These are phyloP conservation scores for Noctua fimbriata DNA, from an alignment of 2,888 invertebrate species.

Conservation along the genomic window DNA sequence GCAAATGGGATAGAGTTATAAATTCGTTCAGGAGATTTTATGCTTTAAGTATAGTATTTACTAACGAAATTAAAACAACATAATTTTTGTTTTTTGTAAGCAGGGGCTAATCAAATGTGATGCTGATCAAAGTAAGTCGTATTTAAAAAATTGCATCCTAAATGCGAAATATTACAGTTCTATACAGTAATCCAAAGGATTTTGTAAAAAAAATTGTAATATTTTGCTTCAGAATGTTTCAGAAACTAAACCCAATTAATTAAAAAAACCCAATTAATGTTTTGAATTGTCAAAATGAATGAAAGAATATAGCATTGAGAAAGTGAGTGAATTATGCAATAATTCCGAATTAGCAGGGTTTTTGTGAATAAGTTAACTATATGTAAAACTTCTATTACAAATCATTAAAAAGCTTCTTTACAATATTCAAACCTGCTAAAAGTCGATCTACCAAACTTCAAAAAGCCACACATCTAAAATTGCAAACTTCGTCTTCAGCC, in stretches of 20 bases:
- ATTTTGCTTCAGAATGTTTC: background rate
- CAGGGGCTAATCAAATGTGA: too few species aligned
- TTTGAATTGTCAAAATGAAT: background rate
- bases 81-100: background rate
- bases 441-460: slow-evolving; percentile 22
- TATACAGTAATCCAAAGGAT: background rate
- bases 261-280: background rate
- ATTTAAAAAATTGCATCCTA: too few species aligned
- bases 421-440: slow-evolving; percentile 4
- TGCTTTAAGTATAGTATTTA: background rate
- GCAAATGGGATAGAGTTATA: slow-evolving; percentile 2
- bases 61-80: background rate
- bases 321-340: background rate
- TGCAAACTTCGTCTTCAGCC: slow-evolving; percentile 27
- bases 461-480: slow-evolving; percentile 25
- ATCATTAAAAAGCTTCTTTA: background rate
- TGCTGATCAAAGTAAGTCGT: too few species aligned
- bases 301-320: background rate
- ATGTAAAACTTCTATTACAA: background rate
- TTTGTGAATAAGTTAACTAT: background rate
- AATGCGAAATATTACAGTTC: background rate
- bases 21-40: slow-evolving; percentile 8
- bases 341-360: background rate
- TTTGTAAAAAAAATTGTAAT: background rate
- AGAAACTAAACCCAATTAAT: background rate